Evolutionary conservation across 2,888 invertebrate species (phyloP), one percentile per base, ranked within the genome.

Genomic region (Ceraclea dissimilis): DNA sequence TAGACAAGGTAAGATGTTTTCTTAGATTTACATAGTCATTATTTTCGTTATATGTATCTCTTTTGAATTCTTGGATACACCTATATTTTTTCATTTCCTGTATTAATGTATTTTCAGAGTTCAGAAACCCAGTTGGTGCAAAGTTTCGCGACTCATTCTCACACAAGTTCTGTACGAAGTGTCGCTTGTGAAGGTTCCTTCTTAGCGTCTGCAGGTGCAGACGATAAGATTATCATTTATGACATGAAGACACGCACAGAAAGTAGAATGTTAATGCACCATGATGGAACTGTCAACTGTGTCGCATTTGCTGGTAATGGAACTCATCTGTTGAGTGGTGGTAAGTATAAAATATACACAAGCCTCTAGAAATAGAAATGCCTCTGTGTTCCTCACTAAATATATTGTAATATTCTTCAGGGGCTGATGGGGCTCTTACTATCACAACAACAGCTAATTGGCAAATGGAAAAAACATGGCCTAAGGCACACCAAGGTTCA

Each of bases 131-230:
- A 79, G 66, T 69, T 92, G 47, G 79, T 82, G 56, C 87, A 88
- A 67, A 90, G 86, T 48, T 95, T 97, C 72, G 92, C 93, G 0
- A 88, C 90, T 54, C 91, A 92, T 67, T 88, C 90, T 19, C 96
- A 96, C 68, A 81, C 83, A 59, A 85, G 88, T 17, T 88, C 92
- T 62, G 78, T 97, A 13, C 81, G 90, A 66, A 81, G 85, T 62
- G 69, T 93, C 1, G 81, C 88, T 0, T 75, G 83, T 8, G 82
- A 80, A 13, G 84, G 83, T 2, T 83, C 82, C 66, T 87, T 85
- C 69, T 69, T 95, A 50, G 93, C 92, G 1, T 90, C 93, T 1
- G 94, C 93, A 8, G 90, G 91, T 51, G 84, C 89, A 1, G 96
- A 97, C 71, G 96, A 96, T 72, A 84, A 87, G 60, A 85, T 96